Conservation (phyloP, 2,888 invertebrate genomes). For the Drosophila heteroneura region DNA sequence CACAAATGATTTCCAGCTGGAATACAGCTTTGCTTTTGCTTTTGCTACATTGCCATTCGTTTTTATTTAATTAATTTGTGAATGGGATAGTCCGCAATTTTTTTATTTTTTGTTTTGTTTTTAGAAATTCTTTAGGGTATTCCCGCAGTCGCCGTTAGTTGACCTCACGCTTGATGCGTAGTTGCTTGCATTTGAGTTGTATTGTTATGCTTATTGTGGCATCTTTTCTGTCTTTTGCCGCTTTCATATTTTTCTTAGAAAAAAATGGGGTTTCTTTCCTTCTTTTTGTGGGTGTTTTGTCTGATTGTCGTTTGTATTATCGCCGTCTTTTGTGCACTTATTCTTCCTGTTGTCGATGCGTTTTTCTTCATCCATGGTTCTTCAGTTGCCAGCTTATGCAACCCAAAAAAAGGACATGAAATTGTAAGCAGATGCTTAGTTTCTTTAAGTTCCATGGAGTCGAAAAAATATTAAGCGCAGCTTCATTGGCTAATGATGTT, state of each 20-base stretch:
- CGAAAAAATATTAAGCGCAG: not conserved
- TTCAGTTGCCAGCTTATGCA: conserved; percentile 17
- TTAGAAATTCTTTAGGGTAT: not conserved
- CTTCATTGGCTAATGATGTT: not conserved
- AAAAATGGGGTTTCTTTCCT: conserved; percentile 9
- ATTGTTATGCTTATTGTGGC: conserved; percentile 59
- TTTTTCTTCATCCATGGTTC: not conserved
- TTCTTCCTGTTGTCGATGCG: not conserved
- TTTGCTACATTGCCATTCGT: not conserved
- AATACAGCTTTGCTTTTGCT: not conserved
- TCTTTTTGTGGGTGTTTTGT: conserved; percentile 21
- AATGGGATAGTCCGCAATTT: not conserved
- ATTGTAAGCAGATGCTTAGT: not conserved
- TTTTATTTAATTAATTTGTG: not conserved
- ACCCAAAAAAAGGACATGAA: not conserved
- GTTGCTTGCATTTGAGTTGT: conserved; percentile 52
- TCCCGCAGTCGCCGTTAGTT: conserved; percentile 1
- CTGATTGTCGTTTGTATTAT: conserved; percentile 31
- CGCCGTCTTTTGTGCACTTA: conserved; percentile 21
- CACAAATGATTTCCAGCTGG: not conserved
- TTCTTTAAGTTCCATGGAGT: not conserved
- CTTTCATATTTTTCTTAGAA: conserved; percentile 10
- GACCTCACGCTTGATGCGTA: conserved; percentile 19
- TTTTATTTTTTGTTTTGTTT: not conserved
- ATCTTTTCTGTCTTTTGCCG: conserved; percentile 30